Base-by-base conservation (phyloP, 2,113 vertebrate species). In the Saguinus imperator region DNA sequence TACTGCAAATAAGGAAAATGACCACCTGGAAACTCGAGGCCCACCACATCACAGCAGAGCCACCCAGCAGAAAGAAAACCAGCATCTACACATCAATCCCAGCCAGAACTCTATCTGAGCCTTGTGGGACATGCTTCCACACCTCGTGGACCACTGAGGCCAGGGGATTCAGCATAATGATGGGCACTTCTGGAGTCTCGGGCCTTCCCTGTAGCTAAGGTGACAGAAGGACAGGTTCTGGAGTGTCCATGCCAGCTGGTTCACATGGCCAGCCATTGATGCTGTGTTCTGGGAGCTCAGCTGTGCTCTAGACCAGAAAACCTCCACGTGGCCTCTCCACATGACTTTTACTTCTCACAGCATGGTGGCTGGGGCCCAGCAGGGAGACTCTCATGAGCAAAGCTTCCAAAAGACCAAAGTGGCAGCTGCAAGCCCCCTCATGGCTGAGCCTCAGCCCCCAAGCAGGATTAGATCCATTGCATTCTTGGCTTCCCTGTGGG, bases 61-160 rank as follows among this genome's bases (percentile, higher is more conserved):
- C 27, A 87, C 16, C 40, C 61, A 21, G 83, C 43, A 58, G 68
- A 23, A 37, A 29, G n/a, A n/a, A 50, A 27, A 35, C 35, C 55
- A 35, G 12, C 45, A 40, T 72, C 45, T 37, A 32, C 5, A 35
- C 8, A 35, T 10, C 17, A 35, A 48, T 18, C 27, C 68, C 1
- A 48, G 37, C 10, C 1, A 40, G 35, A 81, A 20, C 58, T 14
- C 58, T 8, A 1, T 16, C 8, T 4, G 23, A 58, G 13, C 52
- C 32, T 27, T n/a, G 45, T 29, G 45, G 23, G 8, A 8, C 8
- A 40, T 25, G 50, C 55, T 87, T 43, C 66, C 37, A 8, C 7
- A 13, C 5, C 68, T 88, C 2, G 3, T 4, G 20, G 7, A 10
- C 3, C 32, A 5, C 20, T 0, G 3, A 57, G 17, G 9, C 48